phyloP scores from a whole-genome alignment of 2,888 invertebrate genomes.

The Brassicogethes aeneus region DNA sequence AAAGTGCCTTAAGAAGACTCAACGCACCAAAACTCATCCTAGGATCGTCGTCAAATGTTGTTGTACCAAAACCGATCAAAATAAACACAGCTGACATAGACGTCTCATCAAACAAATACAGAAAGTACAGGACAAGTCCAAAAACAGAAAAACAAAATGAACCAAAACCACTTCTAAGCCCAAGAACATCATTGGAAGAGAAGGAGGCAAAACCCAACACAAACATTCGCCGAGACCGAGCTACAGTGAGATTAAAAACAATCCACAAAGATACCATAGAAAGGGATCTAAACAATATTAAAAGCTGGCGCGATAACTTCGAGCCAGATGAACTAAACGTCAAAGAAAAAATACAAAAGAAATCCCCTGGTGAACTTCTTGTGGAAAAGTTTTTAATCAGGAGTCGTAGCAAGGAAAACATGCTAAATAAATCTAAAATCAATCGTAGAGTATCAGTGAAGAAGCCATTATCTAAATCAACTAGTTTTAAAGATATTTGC shows the following conservation, averaged over 20 bases:
- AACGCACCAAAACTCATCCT: conserved; percentile 47
- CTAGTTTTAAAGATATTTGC: conserved; percentile 49
- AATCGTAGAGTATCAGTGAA: conserved; percentile 16
- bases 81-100: conserved; percentile 83
- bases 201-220: conserved; percentile 28
- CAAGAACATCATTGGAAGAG: conserved; percentile 39
- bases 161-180: conserved; percentile 3
- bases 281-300: conserved; percentile 25
- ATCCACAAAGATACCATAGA: conserved; percentile 38
- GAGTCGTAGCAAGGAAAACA: conserved; percentile 48
- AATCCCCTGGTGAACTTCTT: conserved; percentile 54
- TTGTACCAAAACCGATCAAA: conserved; percentile 55
- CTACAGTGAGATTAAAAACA: conserved; percentile 67
- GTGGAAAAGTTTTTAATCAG: conserved; percentile 67
- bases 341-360: conserved; percentile 38
- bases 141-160: conserved; percentile 2
- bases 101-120: conserved; percentile 61
- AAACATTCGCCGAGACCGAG: conserved; percentile 60
- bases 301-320: conserved; percentile 55
- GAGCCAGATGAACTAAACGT: conserved; percentile 45
- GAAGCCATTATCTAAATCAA: conserved; percentile 25
- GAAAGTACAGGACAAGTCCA: conserved; percentile 34
- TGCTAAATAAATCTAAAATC: conserved; percentile 25
- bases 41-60: conserved; percentile 41
- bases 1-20: conserved; percentile 43